Evolutionary conservation across 1,140 invertebrate genomes (phyloP).

Genomic region (Halictus rubicundus): DNA sequence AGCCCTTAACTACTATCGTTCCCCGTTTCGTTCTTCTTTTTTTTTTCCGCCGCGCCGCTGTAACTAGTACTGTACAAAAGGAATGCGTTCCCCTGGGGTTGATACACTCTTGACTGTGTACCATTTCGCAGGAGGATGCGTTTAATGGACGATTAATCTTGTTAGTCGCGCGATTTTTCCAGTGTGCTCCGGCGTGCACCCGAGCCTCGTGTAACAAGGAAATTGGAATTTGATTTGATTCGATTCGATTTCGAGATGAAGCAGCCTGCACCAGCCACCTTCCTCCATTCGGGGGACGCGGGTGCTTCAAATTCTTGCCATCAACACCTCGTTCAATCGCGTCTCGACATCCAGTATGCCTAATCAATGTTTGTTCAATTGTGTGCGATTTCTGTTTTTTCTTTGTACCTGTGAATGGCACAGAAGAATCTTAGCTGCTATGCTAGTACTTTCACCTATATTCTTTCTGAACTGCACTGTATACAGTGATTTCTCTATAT

Average conservation of each 20-base stretch:
- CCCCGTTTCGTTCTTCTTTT: constrained; percentile 6
- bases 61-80: constrained; percentile 41
- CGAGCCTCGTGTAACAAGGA: background rate
- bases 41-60: background rate
- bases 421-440: too few relatives aligned
- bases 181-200: too few relatives aligned
- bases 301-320: too few relatives aligned
- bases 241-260: background rate
- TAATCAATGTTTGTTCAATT: too few relatives aligned
- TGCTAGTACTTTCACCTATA: too few relatives aligned
- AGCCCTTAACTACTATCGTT: constrained; percentile 46
- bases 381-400: too few relatives aligned
- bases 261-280: background rate
- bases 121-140: constrained; percentile 35
- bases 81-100: constrained; percentile 27
- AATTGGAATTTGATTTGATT: constrained; percentile 21
- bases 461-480: too few relatives aligned
- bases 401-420: too few relatives aligned
- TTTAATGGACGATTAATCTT: constrained; percentile 41
- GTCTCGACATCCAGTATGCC: too few relatives aligned
- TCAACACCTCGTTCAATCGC: too few relatives aligned
- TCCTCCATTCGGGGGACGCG: too few relatives aligned
- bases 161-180: background rate
- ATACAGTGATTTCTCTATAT: too few relatives aligned
- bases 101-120: constrained; percentile 43